Evolutionary conservation across 64 coral and sea anemone species (phyloP).

Genomic region (Dendronephthya gigantea): DNA sequence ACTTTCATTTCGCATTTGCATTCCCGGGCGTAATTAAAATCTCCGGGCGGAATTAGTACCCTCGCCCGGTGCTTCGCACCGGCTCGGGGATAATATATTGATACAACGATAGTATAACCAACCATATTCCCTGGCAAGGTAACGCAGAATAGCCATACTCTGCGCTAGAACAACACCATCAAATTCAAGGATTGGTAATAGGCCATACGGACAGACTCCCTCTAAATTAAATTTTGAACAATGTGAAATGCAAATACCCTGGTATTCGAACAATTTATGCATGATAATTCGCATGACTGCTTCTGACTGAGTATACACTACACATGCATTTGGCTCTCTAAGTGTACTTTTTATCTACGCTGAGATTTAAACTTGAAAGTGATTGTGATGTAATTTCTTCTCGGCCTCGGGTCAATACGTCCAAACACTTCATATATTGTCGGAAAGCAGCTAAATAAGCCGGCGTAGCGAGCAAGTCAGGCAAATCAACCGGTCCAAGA

Average conservation of each 20-base stretch:
- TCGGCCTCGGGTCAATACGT: too few species aligned
- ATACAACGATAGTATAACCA: too few species aligned
- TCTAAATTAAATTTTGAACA: not conserved
- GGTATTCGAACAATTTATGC: not conserved
- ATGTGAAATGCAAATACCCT: too few species aligned
- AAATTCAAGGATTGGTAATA: conserved; percentile 33
- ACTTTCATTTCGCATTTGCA: too few species aligned
- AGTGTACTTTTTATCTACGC: not conserved
- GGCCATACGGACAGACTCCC: conserved; percentile 19
- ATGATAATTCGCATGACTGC: not conserved
- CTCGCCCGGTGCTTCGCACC: too few species aligned
- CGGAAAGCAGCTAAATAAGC: too few species aligned
- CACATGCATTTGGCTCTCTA: too few species aligned
- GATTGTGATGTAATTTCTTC: too few species aligned
- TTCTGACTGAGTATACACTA: not conserved
- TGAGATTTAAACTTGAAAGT: not conserved
- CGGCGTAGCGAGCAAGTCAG: not conserved
- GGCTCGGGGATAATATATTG: too few species aligned
- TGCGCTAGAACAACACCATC: conserved; percentile 29
- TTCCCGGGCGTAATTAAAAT: too few species aligned
- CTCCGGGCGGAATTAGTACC: too few species aligned
- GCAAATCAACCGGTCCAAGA: not conserved
- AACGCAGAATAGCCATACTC: conserved; percentile 30
- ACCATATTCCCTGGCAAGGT: conserved; percentile 31
- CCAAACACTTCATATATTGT: too few species aligned